Percentiles rank a stretch among this genome's conserved stretches.
These are phyloP conservation scores for Papilio elwesi DNA, from an alignment of 2,888 invertebrate genomes.

Conservation along the genomic window DNA sequence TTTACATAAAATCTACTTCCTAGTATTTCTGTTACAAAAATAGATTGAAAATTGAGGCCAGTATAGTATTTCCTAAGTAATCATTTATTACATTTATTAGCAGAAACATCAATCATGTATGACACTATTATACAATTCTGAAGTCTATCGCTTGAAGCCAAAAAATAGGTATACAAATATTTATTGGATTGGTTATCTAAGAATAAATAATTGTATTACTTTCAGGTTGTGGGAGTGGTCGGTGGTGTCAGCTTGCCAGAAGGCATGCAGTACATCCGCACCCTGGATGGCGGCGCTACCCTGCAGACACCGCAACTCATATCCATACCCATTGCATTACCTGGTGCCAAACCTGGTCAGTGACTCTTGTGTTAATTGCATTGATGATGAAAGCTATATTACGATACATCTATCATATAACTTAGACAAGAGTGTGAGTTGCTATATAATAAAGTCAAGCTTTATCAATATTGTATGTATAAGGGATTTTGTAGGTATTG, in stretches of 20 bases:
- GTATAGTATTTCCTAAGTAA: no score
- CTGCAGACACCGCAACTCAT: constrained; percentile 87
- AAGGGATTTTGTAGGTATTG: no score
- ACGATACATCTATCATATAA: no score
- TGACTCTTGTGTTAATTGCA: not conserved
- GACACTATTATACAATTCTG: no score
- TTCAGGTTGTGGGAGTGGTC: constrained; percentile 87
- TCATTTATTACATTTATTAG: no score
- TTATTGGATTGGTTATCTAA: not conserved
- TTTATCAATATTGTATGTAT: no score
- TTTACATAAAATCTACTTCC: not conserved
- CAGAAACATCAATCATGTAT: no score
- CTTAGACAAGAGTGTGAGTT: no score
- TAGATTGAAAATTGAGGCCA: no score
- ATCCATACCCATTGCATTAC: constrained; percentile 90
- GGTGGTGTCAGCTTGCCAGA: constrained; percentile 84
- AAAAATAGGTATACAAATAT: not conserved
- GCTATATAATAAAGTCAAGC: no score
- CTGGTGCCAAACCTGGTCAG: constrained; percentile 87
- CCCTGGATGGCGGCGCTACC: constrained; percentile 62
- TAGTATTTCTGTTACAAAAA: not conserved
- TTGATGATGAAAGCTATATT: no score
- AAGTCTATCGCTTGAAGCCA: no score
- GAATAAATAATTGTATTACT: constrained; percentile 9
- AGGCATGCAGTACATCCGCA: constrained; percentile 89